These are phyloP conservation scores for Archocentrus centrarchus DNA, from an alignment of 2,113 vertebrate species.

Conservation along the genomic window DNA sequence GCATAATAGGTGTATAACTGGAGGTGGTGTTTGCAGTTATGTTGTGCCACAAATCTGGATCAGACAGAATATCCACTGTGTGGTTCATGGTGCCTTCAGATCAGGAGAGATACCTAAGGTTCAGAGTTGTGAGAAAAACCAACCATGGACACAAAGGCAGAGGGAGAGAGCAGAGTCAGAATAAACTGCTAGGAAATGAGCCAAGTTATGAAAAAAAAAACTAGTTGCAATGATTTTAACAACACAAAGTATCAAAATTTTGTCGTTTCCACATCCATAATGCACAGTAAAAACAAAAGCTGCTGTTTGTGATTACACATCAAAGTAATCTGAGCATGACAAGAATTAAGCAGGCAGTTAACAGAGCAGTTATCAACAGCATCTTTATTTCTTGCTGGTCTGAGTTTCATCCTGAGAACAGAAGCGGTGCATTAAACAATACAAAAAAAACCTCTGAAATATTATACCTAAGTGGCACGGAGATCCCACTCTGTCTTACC, in stretches of 20 bases:
- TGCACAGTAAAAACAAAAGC: no score
- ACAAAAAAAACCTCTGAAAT: not conserved
- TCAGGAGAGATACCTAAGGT: conserved; percentile 19
- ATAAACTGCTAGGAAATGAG: not conserved
- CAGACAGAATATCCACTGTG: not conserved
- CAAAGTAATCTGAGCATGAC: not conserved
- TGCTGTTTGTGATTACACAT: not conserved
- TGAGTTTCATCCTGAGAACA: not conserved
- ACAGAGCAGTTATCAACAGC: not conserved
- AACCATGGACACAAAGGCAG: not conserved
- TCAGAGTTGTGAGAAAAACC: not conserved
- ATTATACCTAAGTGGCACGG: no score
- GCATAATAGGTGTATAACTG: not conserved
- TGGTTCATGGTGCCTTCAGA: not conserved
- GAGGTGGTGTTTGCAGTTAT: conserved; percentile 35
- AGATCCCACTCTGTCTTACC: no score
- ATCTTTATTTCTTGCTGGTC: not conserved
- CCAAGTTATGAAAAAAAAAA: no score
- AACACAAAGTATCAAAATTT: not conserved
- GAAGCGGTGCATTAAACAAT: not conserved
- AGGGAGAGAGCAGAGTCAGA: not conserved
- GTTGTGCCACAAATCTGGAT: conserved; percentile 21
- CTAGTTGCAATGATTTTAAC: not conserved
- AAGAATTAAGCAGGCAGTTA: not conserved
- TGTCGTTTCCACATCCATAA: not conserved